A percentile compares a stretch with the other conserved stretches of the same genome.
phyloP scores from a whole-genome alignment of 1,140 invertebrate genomes.

The Papilio xuthus region DNA sequence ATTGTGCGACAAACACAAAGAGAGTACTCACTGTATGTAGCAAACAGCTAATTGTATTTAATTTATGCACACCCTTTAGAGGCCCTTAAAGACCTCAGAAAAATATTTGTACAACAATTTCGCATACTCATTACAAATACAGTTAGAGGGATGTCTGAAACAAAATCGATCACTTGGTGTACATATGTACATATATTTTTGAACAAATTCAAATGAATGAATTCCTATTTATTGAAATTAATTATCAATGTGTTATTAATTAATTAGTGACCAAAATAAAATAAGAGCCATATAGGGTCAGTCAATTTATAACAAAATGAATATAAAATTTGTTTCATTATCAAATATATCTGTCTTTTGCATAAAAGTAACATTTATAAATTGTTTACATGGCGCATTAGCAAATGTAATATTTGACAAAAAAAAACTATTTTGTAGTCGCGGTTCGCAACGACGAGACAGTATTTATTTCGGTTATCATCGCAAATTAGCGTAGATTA shows the following conservation, averaged over 20 bases:
- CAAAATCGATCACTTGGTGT: no score
- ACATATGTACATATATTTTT: no score
- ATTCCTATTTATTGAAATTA: neutral
- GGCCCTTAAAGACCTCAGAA: neutral
- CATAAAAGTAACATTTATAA: slow-evolving; percentile 21
- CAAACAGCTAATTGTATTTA: slow-evolving; percentile 18
- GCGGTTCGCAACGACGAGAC: neutral
- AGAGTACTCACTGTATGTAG: neutral
- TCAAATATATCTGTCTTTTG: slow-evolving; percentile 3
- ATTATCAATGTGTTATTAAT: neutral
- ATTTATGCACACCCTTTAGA: neutral
- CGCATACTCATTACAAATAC: neutral
- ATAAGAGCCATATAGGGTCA: neutral
- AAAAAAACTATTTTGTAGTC: neutral
- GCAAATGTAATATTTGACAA: neutral
- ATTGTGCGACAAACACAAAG: slow-evolving; percentile 30
- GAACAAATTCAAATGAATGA: no score
- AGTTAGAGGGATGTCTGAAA: no score
- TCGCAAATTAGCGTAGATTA: neutral
- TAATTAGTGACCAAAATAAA: neutral
- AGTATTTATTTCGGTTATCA: neutral
- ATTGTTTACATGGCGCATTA: slow-evolving; percentile 15
- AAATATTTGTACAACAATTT: neutral
- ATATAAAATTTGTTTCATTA: neutral
- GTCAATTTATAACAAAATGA: neutral